A percentile compares a stretch with the other conserved stretches of the same genome.
Conservation (phyloP, 1,140 invertebrate species). For the Drosophila fuyamai region DNA sequence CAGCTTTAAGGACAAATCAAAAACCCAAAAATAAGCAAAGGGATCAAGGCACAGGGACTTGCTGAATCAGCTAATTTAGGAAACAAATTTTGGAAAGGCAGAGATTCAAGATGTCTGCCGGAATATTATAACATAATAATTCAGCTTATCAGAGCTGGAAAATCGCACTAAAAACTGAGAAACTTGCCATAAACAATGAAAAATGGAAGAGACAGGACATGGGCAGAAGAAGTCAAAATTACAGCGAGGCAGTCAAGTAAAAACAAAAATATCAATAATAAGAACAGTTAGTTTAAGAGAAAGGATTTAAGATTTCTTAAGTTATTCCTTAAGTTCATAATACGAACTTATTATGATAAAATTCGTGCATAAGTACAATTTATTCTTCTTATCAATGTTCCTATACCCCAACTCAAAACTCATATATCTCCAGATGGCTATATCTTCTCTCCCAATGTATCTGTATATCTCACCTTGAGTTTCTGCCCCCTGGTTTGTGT, state of each 20-base stretch:
- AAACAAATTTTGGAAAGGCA: not conserved
- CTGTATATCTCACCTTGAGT: slow-evolving; percentile 15
- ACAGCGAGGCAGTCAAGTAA: slow-evolving; percentile 55
- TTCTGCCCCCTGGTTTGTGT: slow-evolving; percentile 67
- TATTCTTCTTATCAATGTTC: too few species aligned
- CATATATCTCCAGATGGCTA: too few species aligned
- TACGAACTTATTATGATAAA: too few species aligned
- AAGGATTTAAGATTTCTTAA: too few species aligned
- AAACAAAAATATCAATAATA: slow-evolving; percentile 19
- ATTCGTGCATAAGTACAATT: too few species aligned
- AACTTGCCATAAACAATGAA: slow-evolving; percentile 47
- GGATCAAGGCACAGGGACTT: slow-evolving; percentile 28
- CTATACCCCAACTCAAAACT: too few species aligned
- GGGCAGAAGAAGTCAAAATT: slow-evolving; percentile 6
- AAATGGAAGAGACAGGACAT: slow-evolving; percentile 31
- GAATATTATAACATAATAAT: slow-evolving; percentile 83
- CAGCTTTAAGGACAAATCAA: slow-evolving; percentile 49
- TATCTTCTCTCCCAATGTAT: not conserved
- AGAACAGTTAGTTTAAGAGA: not conserved
- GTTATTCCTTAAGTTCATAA: too few species aligned
- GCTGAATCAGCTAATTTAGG: slow-evolving; percentile 58
- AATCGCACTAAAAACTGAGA: slow-evolving; percentile 72
- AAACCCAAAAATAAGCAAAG: slow-evolving; percentile 6
- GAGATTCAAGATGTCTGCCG: slow-evolving; percentile 50
- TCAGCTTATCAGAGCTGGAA: slow-evolving; percentile 68